Conservation (phyloP, 2,113 vertebrate species). For the Colistium nudipinnis region DNA sequence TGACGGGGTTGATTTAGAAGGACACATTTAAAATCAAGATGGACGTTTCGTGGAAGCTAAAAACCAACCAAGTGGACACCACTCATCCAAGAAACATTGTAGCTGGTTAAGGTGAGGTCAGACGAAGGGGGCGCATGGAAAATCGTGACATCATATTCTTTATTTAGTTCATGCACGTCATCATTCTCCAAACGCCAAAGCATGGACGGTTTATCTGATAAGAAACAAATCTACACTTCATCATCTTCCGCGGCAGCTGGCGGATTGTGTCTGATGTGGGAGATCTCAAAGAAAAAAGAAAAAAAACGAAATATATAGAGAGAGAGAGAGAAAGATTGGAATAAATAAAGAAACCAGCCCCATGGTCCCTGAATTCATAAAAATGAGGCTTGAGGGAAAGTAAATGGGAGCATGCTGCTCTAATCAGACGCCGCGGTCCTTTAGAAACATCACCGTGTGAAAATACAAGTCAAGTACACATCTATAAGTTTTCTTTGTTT, state of each 20-base stretch:
- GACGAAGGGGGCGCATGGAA: not conserved
- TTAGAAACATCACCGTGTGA: constrained; percentile 36
- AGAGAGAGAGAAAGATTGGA: constrained; percentile 32
- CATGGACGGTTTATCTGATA: not conserved
- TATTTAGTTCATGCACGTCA: not conserved
- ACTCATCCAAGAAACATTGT: not conserved
- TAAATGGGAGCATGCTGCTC: constrained; percentile 41
- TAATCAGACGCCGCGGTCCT: constrained; percentile 46
- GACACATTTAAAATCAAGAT: too few relatives aligned
- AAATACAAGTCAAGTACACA: constrained; percentile 35
- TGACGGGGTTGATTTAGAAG: too few relatives aligned
- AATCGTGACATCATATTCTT: constrained; percentile 6
- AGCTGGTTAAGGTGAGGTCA: not conserved
- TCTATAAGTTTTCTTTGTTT: too few relatives aligned
- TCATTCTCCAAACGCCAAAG: not conserved
- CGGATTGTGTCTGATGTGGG: constrained; percentile 6
- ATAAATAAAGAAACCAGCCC: constrained; percentile 42
- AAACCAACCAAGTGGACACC: not conserved
- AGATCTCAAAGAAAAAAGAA: constrained; percentile 5
- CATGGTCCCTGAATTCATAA: constrained; percentile 71
- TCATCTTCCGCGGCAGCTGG: not conserved
- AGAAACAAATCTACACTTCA: not conserved
- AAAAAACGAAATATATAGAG: constrained; percentile 16
- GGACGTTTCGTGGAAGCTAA: too few relatives aligned
- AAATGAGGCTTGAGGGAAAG: constrained; percentile 60